Conservation (phyloP, 2,888 invertebrate genomes). For the Rhagonycha lutea region DNA sequence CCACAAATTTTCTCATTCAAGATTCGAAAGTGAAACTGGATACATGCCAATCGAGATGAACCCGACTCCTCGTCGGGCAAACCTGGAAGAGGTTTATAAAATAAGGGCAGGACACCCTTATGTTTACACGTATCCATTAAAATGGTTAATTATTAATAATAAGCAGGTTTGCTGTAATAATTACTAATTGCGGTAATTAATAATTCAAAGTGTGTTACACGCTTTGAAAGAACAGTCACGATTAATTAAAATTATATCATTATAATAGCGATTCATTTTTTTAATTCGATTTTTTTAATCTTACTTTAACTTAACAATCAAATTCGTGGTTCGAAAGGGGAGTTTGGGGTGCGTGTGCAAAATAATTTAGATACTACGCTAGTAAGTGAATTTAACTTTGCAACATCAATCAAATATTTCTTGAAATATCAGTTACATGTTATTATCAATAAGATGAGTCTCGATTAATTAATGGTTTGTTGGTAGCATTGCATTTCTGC, state of each 20-base stretch:
- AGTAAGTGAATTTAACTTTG: not conserved
- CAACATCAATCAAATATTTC: not conserved
- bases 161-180: not conserved
- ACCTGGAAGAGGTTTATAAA: too few species aligned
- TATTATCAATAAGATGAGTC: not conserved
- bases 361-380: not conserved
- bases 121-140: not conserved
- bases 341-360: not conserved
- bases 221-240: not conserved
- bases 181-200: not conserved
- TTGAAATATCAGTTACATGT: not conserved
- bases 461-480: not conserved
- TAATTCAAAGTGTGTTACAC: not conserved
- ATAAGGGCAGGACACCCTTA: too few species aligned
- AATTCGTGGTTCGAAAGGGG: not conserved
- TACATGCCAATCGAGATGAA: not conserved
- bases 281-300: not conserved
- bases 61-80: too few species aligned
- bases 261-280: not conserved
- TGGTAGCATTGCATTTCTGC: constrained; percentile 20
- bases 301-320: not conserved
- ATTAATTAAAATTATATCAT: not conserved
- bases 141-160: not conserved
- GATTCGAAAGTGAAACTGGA: not conserved
- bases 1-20: not conserved